Conservation (phyloP, 2,113 vertebrate genomes). For the Petromus typicus region DNA sequence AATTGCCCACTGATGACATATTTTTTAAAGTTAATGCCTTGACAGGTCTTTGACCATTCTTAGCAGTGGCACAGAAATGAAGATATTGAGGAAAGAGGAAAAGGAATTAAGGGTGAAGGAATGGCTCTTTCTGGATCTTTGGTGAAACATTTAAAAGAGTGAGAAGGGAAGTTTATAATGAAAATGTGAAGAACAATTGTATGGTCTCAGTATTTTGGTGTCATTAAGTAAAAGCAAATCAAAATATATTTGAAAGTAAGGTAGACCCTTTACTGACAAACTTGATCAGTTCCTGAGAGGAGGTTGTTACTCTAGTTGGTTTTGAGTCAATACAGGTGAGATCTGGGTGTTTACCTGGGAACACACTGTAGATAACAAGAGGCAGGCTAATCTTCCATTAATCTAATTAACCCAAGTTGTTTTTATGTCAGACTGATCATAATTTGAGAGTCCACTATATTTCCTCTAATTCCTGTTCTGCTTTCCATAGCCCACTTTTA, state of each 20-base stretch:
- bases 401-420: no score
- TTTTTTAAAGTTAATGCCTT: conserved; percentile 54
- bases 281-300: no score
- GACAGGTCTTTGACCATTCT: conserved; percentile 52
- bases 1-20: conserved; percentile 56
- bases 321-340: no score
- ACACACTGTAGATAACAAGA: no score
- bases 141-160: conserved; percentile 54
- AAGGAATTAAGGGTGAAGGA: neutral
- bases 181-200: conserved; percentile 43
- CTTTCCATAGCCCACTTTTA: neutral
- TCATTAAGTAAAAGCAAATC: neutral
- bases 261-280: no score
- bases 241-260: neutral
- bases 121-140: conserved; percentile 31
- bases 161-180: conserved; percentile 51
- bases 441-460: no score
- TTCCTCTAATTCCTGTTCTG: neutral
- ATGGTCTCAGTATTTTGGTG: neutral
- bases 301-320: no score
- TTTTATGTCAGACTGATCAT: no score
- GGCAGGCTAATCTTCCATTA: no score
- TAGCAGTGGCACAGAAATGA: conserved; percentile 47
- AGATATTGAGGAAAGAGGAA: neutral
- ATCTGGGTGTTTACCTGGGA: no score